Percentiles rank a stretch among this genome's conserved stretches.
Evolutionary conservation across 1,140 invertebrate species (phyloP).

Genomic region (Brachionus rotundiformis): DNA sequence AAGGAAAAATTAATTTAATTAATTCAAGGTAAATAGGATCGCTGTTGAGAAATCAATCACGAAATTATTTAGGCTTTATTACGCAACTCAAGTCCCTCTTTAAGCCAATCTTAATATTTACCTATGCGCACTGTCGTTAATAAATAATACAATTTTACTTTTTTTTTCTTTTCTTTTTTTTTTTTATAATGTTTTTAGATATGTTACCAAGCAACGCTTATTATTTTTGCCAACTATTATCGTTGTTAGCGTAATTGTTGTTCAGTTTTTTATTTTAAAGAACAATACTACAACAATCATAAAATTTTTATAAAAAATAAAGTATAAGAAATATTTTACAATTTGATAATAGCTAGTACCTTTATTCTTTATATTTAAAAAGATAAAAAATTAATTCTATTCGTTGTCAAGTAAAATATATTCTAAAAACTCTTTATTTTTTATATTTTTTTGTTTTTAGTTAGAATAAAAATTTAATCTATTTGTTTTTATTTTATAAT

Average conservation of each 20-base stretch:
- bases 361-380: not conserved
- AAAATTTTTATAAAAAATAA: not conserved
- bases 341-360: not conserved
- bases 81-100: not conserved
- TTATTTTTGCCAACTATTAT: conserved; percentile 2
- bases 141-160: conserved; percentile 15
- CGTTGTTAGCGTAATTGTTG: conserved; percentile 43
- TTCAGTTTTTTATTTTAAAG: conserved; percentile 17
- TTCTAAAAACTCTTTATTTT: not conserved
- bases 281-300: conserved; percentile 14
- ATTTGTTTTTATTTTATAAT: conserved; percentile 2
- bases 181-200: not conserved
- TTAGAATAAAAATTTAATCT: not conserved
- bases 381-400: not conserved
- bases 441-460: not conserved
- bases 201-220: not conserved
- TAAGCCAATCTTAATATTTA: conserved; percentile 6
- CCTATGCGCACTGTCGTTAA: conserved; percentile 18
- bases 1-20: not conserved
- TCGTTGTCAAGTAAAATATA: conserved; percentile 7
- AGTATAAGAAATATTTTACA: not conserved
- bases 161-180: not conserved
- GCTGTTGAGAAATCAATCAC: not conserved
- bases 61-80: not conserved
- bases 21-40: not conserved